Evolutionary conservation across 1,140 invertebrate genomes (phyloP).

Genomic region (Agrypnia vestita): DNA sequence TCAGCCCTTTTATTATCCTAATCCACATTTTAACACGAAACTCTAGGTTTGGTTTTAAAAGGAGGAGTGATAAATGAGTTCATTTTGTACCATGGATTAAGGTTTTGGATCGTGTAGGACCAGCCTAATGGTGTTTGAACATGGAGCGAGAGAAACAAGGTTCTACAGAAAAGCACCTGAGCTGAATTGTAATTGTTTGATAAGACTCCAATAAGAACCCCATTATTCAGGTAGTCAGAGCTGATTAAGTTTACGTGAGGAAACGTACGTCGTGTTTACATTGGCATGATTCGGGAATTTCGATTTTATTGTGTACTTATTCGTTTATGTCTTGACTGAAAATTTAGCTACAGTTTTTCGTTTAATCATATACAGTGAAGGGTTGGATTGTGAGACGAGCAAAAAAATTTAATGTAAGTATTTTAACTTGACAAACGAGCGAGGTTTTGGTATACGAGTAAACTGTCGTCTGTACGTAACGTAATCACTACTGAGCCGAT

Average conservation of each 20-base stretch:
- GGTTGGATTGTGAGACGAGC: too few species aligned
- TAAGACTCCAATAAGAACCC: conserved; percentile 37
- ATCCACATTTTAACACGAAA: too few species aligned
- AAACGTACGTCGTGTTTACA: conserved; percentile 7
- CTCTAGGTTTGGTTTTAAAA: not conserved
- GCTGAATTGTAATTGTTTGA: conserved; percentile 45
- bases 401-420: too few species aligned
- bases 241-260: conserved; percentile 32
- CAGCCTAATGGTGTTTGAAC: conserved; percentile 12
- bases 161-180: conserved; percentile 3
- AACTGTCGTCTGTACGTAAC: too few species aligned
- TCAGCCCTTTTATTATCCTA: too few species aligned
- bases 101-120: conserved; percentile 1
- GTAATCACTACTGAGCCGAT: too few species aligned
- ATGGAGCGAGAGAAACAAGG: not conserved
- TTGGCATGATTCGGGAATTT: conserved; percentile 20
- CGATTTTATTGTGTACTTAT: conserved; percentile 24
- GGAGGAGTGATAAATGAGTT: conserved; percentile 15
- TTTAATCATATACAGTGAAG: too few species aligned
- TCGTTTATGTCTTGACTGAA: not conserved
- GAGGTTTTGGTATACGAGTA: too few species aligned
- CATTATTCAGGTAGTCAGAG: conserved; percentile 34
- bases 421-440: too few species aligned
- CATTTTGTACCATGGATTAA: conserved; percentile 15
- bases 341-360: too few species aligned